phyloP scores from a whole-genome alignment of 92 coral and sea anemone genomes.

The Epizoanthus scotinus region DNA sequence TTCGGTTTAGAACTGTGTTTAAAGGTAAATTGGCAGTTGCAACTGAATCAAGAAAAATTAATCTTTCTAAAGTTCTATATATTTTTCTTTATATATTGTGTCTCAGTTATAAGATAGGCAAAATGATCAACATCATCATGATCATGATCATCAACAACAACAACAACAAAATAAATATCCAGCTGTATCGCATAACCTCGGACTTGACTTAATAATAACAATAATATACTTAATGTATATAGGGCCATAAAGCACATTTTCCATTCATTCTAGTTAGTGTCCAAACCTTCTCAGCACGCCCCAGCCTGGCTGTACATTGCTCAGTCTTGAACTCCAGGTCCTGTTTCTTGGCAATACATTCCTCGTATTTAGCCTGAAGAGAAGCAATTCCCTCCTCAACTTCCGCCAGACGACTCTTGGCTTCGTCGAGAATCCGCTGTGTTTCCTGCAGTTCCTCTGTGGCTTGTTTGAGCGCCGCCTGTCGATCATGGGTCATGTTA shows the following conservation, averaged over 20 bases:
- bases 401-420: conserved; percentile 88
- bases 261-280: not conserved
- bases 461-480: conserved; percentile 95
- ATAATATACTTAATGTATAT: too few relatives aligned
- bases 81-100: too few relatives aligned
- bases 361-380: conserved; percentile 96
- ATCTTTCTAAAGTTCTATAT: too few relatives aligned
- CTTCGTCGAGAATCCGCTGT: conserved; percentile 92
- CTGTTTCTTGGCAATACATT: conserved; percentile 92
- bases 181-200: too few relatives aligned
- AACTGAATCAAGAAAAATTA: too few relatives aligned
- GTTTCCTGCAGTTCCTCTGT: conserved; percentile 96
- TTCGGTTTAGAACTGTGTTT: not conserved
- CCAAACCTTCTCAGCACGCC: conserved; percentile 93
- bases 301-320: conserved; percentile 87
- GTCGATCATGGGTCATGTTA: not conserved
- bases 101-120: too few relatives aligned
- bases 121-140: too few relatives aligned
- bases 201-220: too few relatives aligned
- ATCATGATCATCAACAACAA: too few relatives aligned
- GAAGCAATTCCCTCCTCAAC: conserved; percentile 99
- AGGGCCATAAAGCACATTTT: too few relatives aligned
- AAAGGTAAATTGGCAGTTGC: not conserved
- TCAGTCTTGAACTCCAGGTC: conserved; percentile 95
- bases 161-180: too few relatives aligned